Evolutionary conservation across 2,888 invertebrate genomes (phyloP).

Genomic region (Oligia latruncula): DNA sequence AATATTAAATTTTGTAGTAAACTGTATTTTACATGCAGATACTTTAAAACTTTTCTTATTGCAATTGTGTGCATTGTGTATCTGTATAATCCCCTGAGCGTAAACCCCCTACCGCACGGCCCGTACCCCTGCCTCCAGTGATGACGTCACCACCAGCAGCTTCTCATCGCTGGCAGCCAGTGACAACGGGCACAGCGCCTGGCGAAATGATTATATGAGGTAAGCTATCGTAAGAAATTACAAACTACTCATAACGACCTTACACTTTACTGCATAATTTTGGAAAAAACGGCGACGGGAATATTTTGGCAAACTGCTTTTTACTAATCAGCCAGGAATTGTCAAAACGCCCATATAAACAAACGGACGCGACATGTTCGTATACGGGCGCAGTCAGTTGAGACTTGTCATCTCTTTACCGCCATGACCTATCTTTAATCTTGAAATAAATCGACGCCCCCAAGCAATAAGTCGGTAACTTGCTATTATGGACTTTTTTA

Average conservation of each 20-base stretch:
- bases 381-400: not conserved
- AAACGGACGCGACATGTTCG: not conserved
- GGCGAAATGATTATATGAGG: conserved; percentile 87
- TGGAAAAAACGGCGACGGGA: too few species aligned
- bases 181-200: conserved; percentile 83
- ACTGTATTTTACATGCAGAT: conserved; percentile 61
- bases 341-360: not conserved
- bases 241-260: conserved; percentile 1
- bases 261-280: conserved; percentile 14
- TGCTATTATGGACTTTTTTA: too few species aligned
- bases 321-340: not conserved
- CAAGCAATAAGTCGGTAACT: too few species aligned
- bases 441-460: not conserved
- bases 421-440: not conserved
- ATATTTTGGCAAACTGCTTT: not conserved
- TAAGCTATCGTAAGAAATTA: conserved; percentile 70
- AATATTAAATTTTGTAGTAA: conserved; percentile 35
- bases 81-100: conserved; percentile 83
- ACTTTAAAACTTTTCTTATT: conserved; percentile 65
- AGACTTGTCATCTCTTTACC: not conserved
- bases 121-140: conserved; percentile 84
- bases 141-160: conserved; percentile 86
- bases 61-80: conserved; percentile 85
- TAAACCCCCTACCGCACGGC: conserved; percentile 83
- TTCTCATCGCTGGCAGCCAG: conserved; percentile 84